phyloP scores from a whole-genome alignment of 2,113 vertebrate genomes.

The Capreolus pygargus region DNA sequence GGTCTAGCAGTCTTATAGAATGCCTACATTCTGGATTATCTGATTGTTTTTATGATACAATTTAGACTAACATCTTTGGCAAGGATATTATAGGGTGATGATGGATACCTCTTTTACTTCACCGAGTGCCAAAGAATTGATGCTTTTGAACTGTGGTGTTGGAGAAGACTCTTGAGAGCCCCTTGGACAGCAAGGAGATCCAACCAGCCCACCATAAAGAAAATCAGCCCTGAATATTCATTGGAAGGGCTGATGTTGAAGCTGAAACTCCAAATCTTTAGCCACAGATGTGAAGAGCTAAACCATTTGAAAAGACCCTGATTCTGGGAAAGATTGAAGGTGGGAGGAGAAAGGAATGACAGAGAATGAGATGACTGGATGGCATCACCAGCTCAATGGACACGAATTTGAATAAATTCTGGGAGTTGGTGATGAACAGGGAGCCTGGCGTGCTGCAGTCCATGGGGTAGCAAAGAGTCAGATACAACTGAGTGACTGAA shows the following conservation, averaged over 20 bases:
- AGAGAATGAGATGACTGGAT: not conserved
- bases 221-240: not conserved
- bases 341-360: not conserved
- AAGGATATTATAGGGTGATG: not conserved
- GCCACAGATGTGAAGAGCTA: not conserved
- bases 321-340: not conserved
- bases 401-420: not conserved
- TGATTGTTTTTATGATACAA: not conserved
- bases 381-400: not conserved
- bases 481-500: not conserved
- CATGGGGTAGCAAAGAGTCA: not conserved
- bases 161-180: not conserved
- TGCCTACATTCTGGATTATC: not conserved
- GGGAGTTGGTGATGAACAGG: not conserved
- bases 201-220: not conserved
- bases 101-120: not conserved
- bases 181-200: not conserved
- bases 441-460: not conserved
- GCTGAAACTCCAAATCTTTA: not conserved
- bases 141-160: not conserved
- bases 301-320: not conserved
- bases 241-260: not conserved
- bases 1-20: not conserved
- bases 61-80: not conserved
- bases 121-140: not conserved